These are phyloP conservation scores for Copidosoma aretas DNA, from an alignment of 2,888 invertebrate genomes.

Conservation along the genomic window DNA sequence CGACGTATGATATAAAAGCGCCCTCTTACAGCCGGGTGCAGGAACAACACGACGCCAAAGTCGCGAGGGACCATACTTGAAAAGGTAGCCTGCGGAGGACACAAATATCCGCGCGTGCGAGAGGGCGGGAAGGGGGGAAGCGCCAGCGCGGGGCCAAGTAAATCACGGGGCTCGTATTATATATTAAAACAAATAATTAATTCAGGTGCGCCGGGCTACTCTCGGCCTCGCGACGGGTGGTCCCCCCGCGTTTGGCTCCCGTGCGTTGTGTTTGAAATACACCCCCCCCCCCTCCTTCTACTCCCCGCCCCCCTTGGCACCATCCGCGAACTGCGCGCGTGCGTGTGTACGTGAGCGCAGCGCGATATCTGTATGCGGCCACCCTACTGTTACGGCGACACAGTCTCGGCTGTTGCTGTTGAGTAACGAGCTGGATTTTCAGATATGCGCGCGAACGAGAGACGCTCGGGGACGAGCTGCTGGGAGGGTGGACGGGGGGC, in stretches of 20 bases:
- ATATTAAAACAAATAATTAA: constrained; percentile 63
- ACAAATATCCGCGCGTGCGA: constrained; percentile 16
- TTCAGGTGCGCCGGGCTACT: constrained; percentile 56
- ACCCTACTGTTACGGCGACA: no score
- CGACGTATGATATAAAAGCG: no score
- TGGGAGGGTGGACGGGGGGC: neutral
- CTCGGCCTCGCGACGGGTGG: constrained; percentile 60
- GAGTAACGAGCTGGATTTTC: neutral
- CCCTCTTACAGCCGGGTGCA: no score
- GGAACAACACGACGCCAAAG: no score
- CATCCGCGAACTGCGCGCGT: neutral
- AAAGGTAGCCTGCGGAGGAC: neutral
- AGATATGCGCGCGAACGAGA: no score
- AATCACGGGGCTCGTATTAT: constrained; percentile 61
- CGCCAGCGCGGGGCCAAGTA: constrained; percentile 55
- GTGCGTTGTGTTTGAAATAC: neutral
- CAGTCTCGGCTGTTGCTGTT: neutral
- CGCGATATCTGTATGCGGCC: no score
- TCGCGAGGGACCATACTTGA: constrained; percentile 40
- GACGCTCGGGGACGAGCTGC: no score
- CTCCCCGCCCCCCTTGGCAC: no score
- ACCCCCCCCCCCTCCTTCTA: constrained; percentile 1
- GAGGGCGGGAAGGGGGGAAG: neutral
- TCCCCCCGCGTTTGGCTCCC: constrained; percentile 40
- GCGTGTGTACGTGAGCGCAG: neutral